Evolutionary conservation across 2,113 vertebrate species (phyloP).

Genomic region (Tapirus terrestris): DNA sequence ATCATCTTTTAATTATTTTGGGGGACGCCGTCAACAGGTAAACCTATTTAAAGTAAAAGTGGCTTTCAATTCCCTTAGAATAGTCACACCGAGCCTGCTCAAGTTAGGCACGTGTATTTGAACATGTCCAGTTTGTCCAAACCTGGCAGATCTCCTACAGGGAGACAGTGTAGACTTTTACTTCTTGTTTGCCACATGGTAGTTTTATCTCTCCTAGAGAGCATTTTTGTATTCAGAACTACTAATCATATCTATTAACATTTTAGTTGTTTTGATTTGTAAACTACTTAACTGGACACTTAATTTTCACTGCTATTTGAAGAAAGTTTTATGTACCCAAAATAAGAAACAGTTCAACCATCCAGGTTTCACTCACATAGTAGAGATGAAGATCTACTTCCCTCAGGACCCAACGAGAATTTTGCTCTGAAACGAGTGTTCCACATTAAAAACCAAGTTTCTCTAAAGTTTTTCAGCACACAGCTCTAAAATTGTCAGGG

Average conservation of each 20-base stretch:
- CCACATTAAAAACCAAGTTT: neutral
- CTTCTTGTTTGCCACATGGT: neutral
- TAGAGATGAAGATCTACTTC: neutral
- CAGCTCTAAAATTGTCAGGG: neutral
- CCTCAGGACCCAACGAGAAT: neutral
- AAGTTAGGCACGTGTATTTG: neutral
- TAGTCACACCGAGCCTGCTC: neutral
- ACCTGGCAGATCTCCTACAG: no score
- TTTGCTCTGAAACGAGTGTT: neutral
- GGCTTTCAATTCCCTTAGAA: neutral
- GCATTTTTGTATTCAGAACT: neutral
- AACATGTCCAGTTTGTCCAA: neutral
- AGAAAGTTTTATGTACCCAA: neutral
- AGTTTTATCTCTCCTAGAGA: neutral
- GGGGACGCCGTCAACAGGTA: neutral
- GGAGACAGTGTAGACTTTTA: neutral
- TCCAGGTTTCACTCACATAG: neutral
- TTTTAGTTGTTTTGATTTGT: neutral
- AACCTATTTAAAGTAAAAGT: neutral
- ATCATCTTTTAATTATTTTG: constrained; percentile 20
- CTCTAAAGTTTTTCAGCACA: neutral
- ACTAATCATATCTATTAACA: neutral
- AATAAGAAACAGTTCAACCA: neutral
- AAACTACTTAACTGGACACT: neutral
- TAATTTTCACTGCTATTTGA: neutral